These are phyloP conservation scores for Drosophila nebulosa DNA, from an alignment of 1,140 invertebrate species.

Conservation along the genomic window DNA sequence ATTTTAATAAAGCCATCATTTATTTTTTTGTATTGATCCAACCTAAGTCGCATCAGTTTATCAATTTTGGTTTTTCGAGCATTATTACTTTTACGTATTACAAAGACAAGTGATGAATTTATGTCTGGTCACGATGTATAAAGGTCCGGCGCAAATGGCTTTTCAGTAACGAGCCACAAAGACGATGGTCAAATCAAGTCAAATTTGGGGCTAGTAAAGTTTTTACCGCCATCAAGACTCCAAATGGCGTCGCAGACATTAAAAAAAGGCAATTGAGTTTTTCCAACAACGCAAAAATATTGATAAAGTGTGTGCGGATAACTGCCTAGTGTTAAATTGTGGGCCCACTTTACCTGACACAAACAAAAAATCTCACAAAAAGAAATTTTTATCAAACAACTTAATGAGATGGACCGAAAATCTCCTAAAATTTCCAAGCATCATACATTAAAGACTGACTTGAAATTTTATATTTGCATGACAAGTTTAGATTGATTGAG, in stretches of 20 bases:
- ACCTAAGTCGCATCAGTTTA: slow-evolving; percentile 23
- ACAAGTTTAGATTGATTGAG: not conserved
- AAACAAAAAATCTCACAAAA: not conserved
- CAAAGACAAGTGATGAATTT: slow-evolving; percentile 59
- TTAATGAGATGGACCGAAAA: not conserved
- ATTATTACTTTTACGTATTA: slow-evolving; percentile 33
- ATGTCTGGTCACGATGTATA: slow-evolving; percentile 70
- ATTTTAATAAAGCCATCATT: slow-evolving; percentile 70
- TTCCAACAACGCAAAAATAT: slow-evolving; percentile 36
- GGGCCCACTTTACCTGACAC: not conserved
- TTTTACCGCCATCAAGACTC: slow-evolving; percentile 9
- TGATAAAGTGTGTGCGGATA: slow-evolving; percentile 38
- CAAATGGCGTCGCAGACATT: slow-evolving; percentile 40
- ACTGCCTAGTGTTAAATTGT: not conserved
- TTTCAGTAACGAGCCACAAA: slow-evolving; percentile 32
- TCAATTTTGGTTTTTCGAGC: no score
- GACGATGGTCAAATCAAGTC: not conserved
- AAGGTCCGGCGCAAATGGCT: slow-evolving; percentile 42
- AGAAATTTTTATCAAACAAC: not conserved
- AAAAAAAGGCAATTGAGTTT: slow-evolving; percentile 47
- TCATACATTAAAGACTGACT: not conserved
- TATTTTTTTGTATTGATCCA: slow-evolving; percentile 17
- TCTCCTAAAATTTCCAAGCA: not conserved
- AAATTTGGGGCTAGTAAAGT: slow-evolving; percentile 27
- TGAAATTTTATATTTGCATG: not conserved